Evolutionary conservation across 2,888 invertebrate genomes (phyloP), one percentile per base, ranked within the genome.

Genomic region (Dinocampus coccinellae): DNA sequence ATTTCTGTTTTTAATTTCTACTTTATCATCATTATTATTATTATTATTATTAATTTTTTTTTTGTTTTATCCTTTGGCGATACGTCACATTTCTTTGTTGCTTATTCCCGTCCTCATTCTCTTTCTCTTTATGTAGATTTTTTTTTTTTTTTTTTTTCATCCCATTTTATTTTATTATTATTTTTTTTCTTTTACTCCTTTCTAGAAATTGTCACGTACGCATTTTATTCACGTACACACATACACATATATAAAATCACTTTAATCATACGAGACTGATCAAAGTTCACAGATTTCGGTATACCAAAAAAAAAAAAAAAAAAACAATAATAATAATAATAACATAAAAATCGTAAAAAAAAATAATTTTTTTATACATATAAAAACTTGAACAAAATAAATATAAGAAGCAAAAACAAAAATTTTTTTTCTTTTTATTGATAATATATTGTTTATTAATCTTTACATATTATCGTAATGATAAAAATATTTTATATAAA

Each of bases 281-380:
- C 62, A 62, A 62, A 62, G 62, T 62, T 42, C 39, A 24, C n/a
- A 39, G 39, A 62, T 42, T 62, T 24, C 7, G 16, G 20, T 11
- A 42, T 36, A 22, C 42, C 61, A n/a, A 22, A 36, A 39, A 24
- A 29, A 4, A 29, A 29, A 29, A 29, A 29, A 29, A 7, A n/a
- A 58, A 58, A n/a, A 3, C 24, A 6, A 39, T 39, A 62, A 24
- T 26, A 22, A 53, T 53, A 11, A 13, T 3, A 13, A 39, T n/a
- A 39, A 13, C 3, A 39, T n/a, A 39, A 39, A 36, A 36, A 58
- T n/a, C n/a, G n/a, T n/a, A n/a, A n/a, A n/a, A n/a, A n/a, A n/a
- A n/a, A n/a, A n/a, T n/a, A n/a, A n/a, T n/a, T n/a, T n/a, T n/a
- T n/a, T n/a, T n/a, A n/a, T n/a, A n/a, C n/a, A n/a, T n/a, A n/a